Percentiles rank a stretch among this genome's conserved stretches.
Conservation (phyloP, 2,797 vertebrate species). For the Schizothorax lantsangensis region DNA sequence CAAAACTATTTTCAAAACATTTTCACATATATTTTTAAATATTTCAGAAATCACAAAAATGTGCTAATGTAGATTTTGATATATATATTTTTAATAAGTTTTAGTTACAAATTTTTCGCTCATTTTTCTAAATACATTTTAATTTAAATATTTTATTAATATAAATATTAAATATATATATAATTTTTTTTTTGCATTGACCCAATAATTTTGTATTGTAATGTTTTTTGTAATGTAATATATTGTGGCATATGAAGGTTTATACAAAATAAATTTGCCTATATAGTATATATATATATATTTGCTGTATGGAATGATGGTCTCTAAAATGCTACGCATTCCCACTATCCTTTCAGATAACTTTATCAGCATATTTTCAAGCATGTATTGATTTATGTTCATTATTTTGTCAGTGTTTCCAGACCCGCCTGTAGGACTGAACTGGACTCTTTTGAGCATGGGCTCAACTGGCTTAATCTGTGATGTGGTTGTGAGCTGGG, state of each 20-base stretch:
- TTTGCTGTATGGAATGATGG: too few species aligned
- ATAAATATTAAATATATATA: too few species aligned
- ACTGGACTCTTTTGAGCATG: constrained; percentile 80
- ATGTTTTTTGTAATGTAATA: too few species aligned
- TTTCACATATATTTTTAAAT: neutral
- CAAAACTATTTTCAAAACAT: neutral
- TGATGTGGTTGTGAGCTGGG: constrained; percentile 89
- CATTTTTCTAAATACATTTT: too few species aligned
- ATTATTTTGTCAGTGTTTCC: constrained; percentile 83
- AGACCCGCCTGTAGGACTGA: constrained; percentile 87
- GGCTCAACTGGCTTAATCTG: constrained; percentile 64
- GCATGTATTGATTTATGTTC: constrained; percentile 41
- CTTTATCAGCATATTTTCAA: neutral
- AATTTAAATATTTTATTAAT: too few species aligned
- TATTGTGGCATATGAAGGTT: too few species aligned
- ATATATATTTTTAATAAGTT: too few species aligned
- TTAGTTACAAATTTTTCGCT: too few species aligned
- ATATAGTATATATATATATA: too few species aligned
- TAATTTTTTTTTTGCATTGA: too few species aligned
- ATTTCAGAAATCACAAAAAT: neutral
- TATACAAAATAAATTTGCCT: too few species aligned
- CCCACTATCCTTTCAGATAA: neutral
- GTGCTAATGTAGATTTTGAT: neutral
- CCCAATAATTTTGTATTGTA: too few species aligned
- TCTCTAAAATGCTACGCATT: neutral